phyloP scores from a whole-genome alignment of 1,140 invertebrate genomes.

The Ericerus pela region DNA sequence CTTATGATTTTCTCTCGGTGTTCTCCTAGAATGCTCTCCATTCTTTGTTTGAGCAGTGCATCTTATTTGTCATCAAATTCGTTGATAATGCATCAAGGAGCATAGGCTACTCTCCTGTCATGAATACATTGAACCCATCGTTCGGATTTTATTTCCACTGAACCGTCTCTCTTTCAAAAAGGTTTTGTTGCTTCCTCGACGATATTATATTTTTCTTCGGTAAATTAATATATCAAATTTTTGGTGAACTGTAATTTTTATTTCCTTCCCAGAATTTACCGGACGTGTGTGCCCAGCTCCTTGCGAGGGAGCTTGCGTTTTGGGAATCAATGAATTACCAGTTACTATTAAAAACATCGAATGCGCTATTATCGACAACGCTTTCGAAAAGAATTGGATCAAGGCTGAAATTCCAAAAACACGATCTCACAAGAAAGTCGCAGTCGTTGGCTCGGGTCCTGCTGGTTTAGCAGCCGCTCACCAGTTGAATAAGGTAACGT shows the following conservation, averaged over 20 bases:
- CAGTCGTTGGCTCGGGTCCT: slow-evolving; percentile 90
- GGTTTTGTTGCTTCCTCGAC: too few relatives aligned
- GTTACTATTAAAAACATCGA: slow-evolving; percentile 99
- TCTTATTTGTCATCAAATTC: too few relatives aligned
- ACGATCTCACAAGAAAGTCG: slow-evolving; percentile 73
- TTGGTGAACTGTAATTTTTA: too few relatives aligned
- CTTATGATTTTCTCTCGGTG: slow-evolving; percentile 2
- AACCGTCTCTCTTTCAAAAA: too few relatives aligned
- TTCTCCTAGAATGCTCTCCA: slow-evolving; percentile 12
- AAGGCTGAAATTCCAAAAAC: slow-evolving; percentile 52
- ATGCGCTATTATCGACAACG: slow-evolving; percentile 96
- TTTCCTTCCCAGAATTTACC: slow-evolving; percentile 85
- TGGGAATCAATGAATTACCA: slow-evolving; percentile 87
- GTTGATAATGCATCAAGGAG: too few relatives aligned
- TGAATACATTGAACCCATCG: too few relatives aligned
- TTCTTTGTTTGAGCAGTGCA: too few relatives aligned
- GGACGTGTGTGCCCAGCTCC: slow-evolving; percentile 96
- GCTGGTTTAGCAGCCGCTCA: slow-evolving; percentile 91
- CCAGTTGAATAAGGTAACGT: slow-evolving; percentile 79
- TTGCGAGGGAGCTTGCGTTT: slow-evolving; percentile 94
- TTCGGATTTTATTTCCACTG: too few relatives aligned
- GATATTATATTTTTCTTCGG: too few relatives aligned
- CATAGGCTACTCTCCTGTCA: too few relatives aligned
- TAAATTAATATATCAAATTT: too few relatives aligned
- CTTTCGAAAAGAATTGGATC: slow-evolving; percentile 94